phyloP scores from a whole-genome alignment of 2,797 vertebrate species.

The Channallabes apus region DNA sequence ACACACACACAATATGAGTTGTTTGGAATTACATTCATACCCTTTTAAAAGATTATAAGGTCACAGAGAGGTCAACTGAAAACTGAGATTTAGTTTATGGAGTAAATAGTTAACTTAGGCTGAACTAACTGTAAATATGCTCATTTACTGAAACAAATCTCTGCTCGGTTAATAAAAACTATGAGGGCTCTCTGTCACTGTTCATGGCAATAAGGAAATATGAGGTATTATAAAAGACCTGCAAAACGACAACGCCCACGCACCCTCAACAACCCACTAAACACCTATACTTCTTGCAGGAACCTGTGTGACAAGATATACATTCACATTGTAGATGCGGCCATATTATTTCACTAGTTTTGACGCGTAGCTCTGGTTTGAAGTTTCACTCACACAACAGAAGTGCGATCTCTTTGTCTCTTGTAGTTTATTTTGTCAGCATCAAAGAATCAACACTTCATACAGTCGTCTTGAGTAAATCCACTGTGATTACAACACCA shows the following conservation, averaged over 20 bases:
- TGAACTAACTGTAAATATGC: not conserved
- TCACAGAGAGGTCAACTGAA: not conserved
- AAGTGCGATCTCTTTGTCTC: no score
- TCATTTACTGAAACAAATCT: not conserved
- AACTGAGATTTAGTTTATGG: not conserved
- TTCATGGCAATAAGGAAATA: slow-evolving; percentile 9
- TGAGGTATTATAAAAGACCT: slow-evolving; percentile 40
- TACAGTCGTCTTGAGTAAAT: no score
- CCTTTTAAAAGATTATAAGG: not conserved
- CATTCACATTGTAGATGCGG: no score
- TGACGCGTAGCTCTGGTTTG: no score
- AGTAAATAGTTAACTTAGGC: not conserved
- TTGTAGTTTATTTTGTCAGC: no score
- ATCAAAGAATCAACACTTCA: no score
- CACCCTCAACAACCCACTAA: slow-evolving; percentile 36
- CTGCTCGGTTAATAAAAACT: not conserved
- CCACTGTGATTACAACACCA: no score
- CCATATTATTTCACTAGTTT: no score
- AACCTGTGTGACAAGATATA: slow-evolving; percentile 27
- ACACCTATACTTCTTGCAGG: slow-evolving; percentile 16
- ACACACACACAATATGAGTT: no score
- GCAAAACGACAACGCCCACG: slow-evolving; percentile 46
- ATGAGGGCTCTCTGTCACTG: not conserved
- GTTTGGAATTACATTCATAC: not conserved
- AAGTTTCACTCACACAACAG: no score